Percentiles rank a stretch among this genome's conserved stretches.
These are phyloP conservation scores for Amia ocellicauda DNA, from an alignment of 2,113 vertebrate genomes.

Conservation along the genomic window DNA sequence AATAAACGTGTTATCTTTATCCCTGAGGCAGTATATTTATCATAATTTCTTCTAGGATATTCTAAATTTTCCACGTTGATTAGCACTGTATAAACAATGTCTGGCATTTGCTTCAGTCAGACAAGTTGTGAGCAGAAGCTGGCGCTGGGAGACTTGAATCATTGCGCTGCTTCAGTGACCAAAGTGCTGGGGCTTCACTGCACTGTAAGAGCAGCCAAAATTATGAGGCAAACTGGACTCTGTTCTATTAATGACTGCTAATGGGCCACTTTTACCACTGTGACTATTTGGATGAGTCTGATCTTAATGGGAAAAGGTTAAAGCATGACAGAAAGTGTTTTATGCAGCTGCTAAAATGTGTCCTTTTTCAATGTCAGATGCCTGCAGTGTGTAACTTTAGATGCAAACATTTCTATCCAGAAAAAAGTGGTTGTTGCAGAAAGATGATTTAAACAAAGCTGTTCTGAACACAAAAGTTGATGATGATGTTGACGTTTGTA, in stretches of 20 bases:
- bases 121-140: constrained; percentile 47
- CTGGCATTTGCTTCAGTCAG: constrained; percentile 55
- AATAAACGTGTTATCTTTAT: constrained; percentile 69
- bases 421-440: not conserved
- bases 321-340: constrained; percentile 52
- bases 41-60: constrained; percentile 77
- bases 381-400: not conserved
- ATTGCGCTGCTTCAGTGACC: constrained; percentile 55
- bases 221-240: not conserved
- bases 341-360: constrained; percentile 38
- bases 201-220: not conserved
- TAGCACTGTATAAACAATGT: constrained; percentile 74
- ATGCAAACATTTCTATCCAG: too few species aligned
- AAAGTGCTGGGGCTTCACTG: constrained; percentile 56
- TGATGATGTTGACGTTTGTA: not conserved
- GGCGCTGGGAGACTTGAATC: constrained; percentile 52
- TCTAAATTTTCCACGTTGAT: constrained; percentile 78
- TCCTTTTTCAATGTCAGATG: constrained; percentile 35
- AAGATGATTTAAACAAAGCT: not conserved
- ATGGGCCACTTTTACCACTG: constrained; percentile 66
- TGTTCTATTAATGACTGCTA: constrained; percentile 45
- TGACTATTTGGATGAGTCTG: constrained; percentile 54
- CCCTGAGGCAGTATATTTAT: constrained; percentile 69
- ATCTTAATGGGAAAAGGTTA: constrained; percentile 52
- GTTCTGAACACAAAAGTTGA: not conserved